Evolutionary conservation across 2,113 vertebrate genomes (phyloP).

Genomic region (Crocuta crocuta): DNA sequence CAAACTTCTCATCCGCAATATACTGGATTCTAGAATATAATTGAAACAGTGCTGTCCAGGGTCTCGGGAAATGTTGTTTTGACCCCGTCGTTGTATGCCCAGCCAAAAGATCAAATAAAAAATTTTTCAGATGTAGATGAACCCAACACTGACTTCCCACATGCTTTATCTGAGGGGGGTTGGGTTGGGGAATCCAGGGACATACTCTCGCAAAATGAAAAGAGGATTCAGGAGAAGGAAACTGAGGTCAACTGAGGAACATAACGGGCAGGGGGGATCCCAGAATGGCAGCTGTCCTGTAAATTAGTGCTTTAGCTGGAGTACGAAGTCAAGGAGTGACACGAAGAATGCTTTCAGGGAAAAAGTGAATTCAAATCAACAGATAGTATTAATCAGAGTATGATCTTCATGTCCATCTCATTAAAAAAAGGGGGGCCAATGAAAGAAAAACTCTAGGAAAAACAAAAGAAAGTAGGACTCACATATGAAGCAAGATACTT

Average conservation of each 20-base stretch:
- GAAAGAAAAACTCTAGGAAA: background rate
- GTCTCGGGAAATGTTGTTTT: background rate
- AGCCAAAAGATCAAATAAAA: background rate
- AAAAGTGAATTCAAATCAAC: background rate
- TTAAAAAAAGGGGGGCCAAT: background rate
- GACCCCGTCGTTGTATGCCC: background rate
- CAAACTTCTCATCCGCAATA: background rate
- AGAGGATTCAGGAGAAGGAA: background rate
- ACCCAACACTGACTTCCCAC: background rate
- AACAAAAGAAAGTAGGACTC: background rate
- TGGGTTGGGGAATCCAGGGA: background rate
- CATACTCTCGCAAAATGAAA: background rate
- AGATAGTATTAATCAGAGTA: background rate
- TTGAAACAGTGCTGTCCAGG: background rate
- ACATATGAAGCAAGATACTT: background rate
- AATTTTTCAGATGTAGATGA: background rate
- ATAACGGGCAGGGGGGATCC: background rate
- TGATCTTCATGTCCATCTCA: background rate
- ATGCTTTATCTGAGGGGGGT: fast-evolving
- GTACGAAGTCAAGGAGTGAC: background rate
- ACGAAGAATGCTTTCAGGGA: background rate
- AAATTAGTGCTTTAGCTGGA: background rate
- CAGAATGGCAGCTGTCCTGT: background rate
- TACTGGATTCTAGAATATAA: background rate
- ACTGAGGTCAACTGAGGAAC: background rate